Evolutionary conservation across 2,888 invertebrate genomes (phyloP).

Genomic region (Drosophila conformis): DNA sequence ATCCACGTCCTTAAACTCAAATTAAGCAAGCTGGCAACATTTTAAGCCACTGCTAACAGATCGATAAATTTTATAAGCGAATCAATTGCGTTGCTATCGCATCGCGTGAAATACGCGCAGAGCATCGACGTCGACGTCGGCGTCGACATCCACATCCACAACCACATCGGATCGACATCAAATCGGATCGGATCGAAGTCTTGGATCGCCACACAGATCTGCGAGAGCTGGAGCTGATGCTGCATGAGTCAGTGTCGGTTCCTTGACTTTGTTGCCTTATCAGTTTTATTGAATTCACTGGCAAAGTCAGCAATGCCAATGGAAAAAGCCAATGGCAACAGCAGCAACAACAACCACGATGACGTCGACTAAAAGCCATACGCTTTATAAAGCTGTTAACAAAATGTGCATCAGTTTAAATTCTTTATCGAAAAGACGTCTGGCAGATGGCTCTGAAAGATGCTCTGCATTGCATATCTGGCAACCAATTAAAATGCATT

Average conservation of each 20-base stretch:
- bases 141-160: not conserved
- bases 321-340: slow-evolving; percentile 28
- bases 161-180: slow-evolving; percentile 40
- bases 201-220: slow-evolving; percentile 31
- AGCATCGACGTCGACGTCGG: slow-evolving; percentile 32
- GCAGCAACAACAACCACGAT: slow-evolving; percentile 9
- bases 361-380: slow-evolving; percentile 67
- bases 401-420: slow-evolving; percentile 83
- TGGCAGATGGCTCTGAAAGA: slow-evolving; percentile 58
- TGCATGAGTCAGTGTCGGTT: slow-evolving; percentile 57
- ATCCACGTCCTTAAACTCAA: slow-evolving; percentile 31
- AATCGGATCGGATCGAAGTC: slow-evolving; percentile 27
- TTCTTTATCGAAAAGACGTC: slow-evolving; percentile 78
- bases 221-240: slow-evolving; percentile 9
- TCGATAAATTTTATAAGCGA: slow-evolving; percentile 82
- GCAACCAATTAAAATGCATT: slow-evolving; percentile 83
- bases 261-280: slow-evolving; percentile 74
- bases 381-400: slow-evolving; percentile 83
- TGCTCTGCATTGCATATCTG: slow-evolving; percentile 80
- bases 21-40: slow-evolving; percentile 48
- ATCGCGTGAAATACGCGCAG: slow-evolving; percentile 76
- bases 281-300: slow-evolving; percentile 78
- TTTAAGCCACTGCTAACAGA: slow-evolving; percentile 63
- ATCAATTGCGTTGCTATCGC: slow-evolving; percentile 80
- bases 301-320: slow-evolving; percentile 36